Conservation (phyloP, 2,888 invertebrate species). For the Pasiphila rectangulata region DNA sequence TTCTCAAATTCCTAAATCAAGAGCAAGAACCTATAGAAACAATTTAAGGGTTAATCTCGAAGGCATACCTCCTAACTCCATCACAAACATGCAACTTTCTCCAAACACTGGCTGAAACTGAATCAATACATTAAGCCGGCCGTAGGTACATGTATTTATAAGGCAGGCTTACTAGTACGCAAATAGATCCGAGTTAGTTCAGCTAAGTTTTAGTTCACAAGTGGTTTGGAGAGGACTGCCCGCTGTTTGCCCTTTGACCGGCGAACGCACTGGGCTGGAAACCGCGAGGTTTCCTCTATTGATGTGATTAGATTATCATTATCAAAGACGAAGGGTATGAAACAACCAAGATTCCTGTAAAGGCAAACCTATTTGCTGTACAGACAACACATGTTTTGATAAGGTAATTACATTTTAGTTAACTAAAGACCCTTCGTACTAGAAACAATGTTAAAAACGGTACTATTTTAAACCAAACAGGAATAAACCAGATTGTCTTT, state of each 20-base stretch:
- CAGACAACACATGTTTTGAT: neutral
- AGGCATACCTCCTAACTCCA: conserved; percentile 15
- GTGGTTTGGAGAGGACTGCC: conserved; percentile 47
- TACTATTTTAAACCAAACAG: too few species aligned
- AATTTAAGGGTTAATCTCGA: conserved; percentile 13
- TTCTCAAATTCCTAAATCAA: neutral
- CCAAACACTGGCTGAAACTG: conserved; percentile 27
- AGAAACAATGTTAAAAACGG: too few species aligned
- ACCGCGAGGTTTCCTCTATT: conserved; percentile 17
- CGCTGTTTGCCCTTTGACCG: conserved; percentile 60
- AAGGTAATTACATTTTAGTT: too few species aligned
- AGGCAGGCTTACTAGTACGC: conserved; percentile 43
- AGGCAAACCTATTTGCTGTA: neutral
- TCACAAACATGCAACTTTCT: conserved; percentile 15
- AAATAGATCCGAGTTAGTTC: conserved; percentile 50
- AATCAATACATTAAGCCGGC: conserved; percentile 31
- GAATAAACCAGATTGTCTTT: too few species aligned
- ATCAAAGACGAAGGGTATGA: neutral
- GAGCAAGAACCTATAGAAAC: conserved; percentile 4
- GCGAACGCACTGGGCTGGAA: conserved; percentile 35
- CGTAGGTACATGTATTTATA: conserved; percentile 28
- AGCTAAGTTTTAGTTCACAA: conserved; percentile 47
- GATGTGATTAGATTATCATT: conserved; percentile 1
- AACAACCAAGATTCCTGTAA: neutral
- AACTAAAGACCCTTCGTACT: too few species aligned